Percentiles rank a stretch among this genome's conserved stretches.
Conservation (phyloP, 2,888 invertebrate genomes). For the Caenorhabditis auriculariae region DNA sequence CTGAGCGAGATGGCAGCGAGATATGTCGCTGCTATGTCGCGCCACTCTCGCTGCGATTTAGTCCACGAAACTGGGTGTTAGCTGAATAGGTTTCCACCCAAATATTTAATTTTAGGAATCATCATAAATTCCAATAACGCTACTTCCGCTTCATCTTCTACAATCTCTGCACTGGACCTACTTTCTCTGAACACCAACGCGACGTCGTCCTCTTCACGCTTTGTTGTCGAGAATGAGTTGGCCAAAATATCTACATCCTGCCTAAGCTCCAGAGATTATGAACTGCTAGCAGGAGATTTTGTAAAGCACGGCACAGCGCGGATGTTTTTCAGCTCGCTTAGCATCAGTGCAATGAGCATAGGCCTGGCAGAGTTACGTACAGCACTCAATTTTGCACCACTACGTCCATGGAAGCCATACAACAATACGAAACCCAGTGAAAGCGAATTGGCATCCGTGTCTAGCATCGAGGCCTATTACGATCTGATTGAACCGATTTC, state of each 20-base stretch:
- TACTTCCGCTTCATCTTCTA: too few species aligned
- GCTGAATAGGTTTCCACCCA: too few species aligned
- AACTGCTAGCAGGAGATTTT: constrained; percentile 5
- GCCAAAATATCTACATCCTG: constrained; percentile 9
- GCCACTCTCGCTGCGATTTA: too few species aligned
- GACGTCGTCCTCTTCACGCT: neutral
- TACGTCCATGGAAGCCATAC: constrained; percentile 1
- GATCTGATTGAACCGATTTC: constrained; percentile 5
- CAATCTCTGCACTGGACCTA: too few species aligned
- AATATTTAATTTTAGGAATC: too few species aligned
- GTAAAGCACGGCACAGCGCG: neutral
- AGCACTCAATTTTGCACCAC: constrained; percentile 1
- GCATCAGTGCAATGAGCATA: neutral
- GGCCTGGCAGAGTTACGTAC: constrained; percentile 5
- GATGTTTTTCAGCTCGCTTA: neutral
- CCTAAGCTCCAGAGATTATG: constrained; percentile 3
- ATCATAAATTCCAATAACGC: too few species aligned
- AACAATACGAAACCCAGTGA: constrained; percentile 8
- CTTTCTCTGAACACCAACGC: neutral
- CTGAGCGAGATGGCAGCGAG: too few species aligned
- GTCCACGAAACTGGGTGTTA: too few species aligned
- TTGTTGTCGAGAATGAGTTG: constrained; percentile 1
- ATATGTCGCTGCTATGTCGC: too few species aligned
- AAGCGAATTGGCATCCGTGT: constrained; percentile 3
- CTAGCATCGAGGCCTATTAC: constrained; percentile 7